These are phyloP conservation scores for Rhea americana DNA, from an alignment of 2,113 vertebrate species.

Conservation along the genomic window DNA sequence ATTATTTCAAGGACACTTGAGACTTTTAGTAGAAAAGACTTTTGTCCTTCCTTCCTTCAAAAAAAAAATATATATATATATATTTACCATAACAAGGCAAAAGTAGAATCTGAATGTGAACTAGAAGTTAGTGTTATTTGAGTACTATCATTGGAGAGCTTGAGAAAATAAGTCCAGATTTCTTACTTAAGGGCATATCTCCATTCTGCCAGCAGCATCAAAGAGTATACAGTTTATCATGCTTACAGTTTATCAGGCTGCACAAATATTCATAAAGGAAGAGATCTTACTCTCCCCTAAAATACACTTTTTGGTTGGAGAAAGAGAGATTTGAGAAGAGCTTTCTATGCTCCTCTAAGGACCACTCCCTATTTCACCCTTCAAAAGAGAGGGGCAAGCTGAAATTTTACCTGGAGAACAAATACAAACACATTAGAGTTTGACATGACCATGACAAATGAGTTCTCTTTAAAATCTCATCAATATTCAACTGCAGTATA, in stretches of 20 bases:
- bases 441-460: background rate
- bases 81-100: background rate
- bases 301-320: background rate
- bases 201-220: conserved; percentile 35
- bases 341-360: background rate
- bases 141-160: background rate
- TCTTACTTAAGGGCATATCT: conserved; percentile 34
- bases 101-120: background rate
- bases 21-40: background rate
- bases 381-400: background rate
- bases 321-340: conserved; percentile 7
- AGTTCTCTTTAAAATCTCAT: conserved; percentile 2
- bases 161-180: conserved; percentile 41
- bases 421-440: background rate
- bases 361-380: background rate
- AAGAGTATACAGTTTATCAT: background rate
- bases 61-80: background rate
- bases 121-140: background rate
- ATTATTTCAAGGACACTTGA: conserved; percentile 53
- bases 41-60: background rate
- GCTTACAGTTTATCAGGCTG: conserved; percentile 8
- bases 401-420: conserved; percentile 1
- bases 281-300: conserved; percentile 10
- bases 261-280: conserved; percentile 35
- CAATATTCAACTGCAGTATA: background rate